These are phyloP conservation scores for Synanthedon andrenaeformis DNA, from an alignment of 2,888 invertebrate genomes.

Conservation along the genomic window DNA sequence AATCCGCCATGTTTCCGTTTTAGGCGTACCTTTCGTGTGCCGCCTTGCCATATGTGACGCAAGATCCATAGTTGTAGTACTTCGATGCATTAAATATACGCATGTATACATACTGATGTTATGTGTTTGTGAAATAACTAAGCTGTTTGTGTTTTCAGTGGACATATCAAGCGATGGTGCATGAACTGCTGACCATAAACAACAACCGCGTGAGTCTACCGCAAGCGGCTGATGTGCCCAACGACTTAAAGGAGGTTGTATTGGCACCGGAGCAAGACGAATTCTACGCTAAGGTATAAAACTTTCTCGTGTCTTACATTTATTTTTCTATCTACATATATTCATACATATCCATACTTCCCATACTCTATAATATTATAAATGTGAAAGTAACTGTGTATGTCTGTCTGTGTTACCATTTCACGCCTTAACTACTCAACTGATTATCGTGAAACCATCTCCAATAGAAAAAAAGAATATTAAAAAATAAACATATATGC, in stretches of 20 bases:
- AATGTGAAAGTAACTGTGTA: too few relatives aligned
- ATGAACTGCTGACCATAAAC: constrained; percentile 92
- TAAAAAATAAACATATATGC: too few relatives aligned
- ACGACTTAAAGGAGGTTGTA: constrained; percentile 93
- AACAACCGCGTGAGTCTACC: constrained; percentile 95
- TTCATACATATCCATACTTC: too few relatives aligned
- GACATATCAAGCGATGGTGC: constrained; percentile 99
- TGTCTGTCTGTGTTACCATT: too few relatives aligned
- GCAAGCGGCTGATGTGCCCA: constrained; percentile 83
- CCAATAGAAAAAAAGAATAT: too few relatives aligned
- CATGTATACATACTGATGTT: background rate
- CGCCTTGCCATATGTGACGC: too few relatives aligned
- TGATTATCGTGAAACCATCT: too few relatives aligned
- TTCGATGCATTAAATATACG: background rate
- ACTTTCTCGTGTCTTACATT: background rate
- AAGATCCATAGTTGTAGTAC: too few relatives aligned
- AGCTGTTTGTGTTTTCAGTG: constrained; percentile 71
- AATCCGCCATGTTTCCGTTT: too few relatives aligned
- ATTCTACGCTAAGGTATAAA: constrained; percentile 87
- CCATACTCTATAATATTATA: too few relatives aligned
- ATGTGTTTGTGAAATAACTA: background rate
- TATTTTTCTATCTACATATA: background rate
- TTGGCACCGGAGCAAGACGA: constrained; percentile 96
- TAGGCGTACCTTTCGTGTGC: too few relatives aligned
- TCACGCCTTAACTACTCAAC: too few relatives aligned